These are phyloP conservation scores for Albula glossodonta DNA, from an alignment of 2,113 vertebrate genomes.

Conservation along the genomic window DNA sequence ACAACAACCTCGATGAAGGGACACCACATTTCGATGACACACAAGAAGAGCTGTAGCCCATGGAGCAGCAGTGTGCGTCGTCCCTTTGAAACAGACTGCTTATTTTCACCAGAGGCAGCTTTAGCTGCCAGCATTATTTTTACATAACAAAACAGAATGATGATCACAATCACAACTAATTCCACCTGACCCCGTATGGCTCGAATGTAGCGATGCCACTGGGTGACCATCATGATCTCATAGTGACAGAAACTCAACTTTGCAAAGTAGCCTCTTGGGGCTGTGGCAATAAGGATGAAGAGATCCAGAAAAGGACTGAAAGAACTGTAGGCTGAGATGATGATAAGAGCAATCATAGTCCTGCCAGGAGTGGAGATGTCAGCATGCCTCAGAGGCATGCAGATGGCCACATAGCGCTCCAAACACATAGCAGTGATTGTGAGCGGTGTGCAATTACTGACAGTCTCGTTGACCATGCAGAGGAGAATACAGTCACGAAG, in stretches of 20 bases:
- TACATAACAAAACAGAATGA: slow-evolving; percentile 41
- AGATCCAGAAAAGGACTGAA: slow-evolving; percentile 28
- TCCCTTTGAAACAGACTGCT: slow-evolving; percentile 42
- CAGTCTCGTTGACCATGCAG: slow-evolving; percentile 33
- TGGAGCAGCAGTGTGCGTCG: slow-evolving; percentile 49
- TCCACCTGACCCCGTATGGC: slow-evolving; percentile 4
- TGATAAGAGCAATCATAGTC: slow-evolving; percentile 16
- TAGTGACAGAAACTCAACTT: slow-evolving; percentile 35
- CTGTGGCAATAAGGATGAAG: slow-evolving; percentile 27
- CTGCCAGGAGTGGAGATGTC: slow-evolving; percentile 32
- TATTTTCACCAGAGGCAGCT: slow-evolving; percentile 36
- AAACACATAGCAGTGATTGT: slow-evolving; percentile 48
- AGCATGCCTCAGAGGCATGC: slow-evolving; percentile 46
- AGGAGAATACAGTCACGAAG: slow-evolving; percentile 38
- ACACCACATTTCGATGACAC: slow-evolving; percentile 37
- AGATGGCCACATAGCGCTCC: slow-evolving; percentile 52
- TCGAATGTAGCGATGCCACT: slow-evolving; percentile 22
- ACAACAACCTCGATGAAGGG: slow-evolving; percentile 40
- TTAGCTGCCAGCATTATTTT: slow-evolving; percentile 42
- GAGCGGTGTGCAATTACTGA: slow-evolving; percentile 33
- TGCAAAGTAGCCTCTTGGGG: slow-evolving; percentile 27
- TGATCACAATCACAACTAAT: slow-evolving; percentile 27
- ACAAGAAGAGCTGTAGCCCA: slow-evolving; percentile 50
- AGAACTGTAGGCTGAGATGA: slow-evolving; percentile 34
- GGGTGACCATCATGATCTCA: slow-evolving; percentile 39